Evolutionary conservation across 2,888 invertebrate genomes (phyloP).

Genomic region (Lochmaea crataegi): DNA sequence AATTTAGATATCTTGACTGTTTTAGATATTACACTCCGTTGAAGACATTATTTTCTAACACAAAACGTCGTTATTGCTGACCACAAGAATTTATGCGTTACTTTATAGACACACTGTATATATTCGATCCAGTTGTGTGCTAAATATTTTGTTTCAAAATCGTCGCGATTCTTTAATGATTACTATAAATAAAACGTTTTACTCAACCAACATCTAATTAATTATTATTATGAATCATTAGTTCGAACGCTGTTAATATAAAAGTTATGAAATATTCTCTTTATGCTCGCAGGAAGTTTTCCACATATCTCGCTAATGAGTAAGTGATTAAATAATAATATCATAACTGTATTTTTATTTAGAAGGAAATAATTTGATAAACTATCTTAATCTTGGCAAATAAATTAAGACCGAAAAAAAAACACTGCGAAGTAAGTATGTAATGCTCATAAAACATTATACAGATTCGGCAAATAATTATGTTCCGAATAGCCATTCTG

Average conservation of each 20-base stretch:
- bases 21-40: not conserved
- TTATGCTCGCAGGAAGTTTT: conserved; percentile 9
- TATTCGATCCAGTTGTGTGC: not conserved
- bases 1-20: not conserved
- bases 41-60: too few relatives aligned
- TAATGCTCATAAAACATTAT: too few relatives aligned
- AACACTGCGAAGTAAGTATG: not conserved
- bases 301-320: conserved; percentile 18
- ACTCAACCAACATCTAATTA: not conserved
- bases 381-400: not conserved
- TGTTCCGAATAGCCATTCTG: too few relatives aligned
- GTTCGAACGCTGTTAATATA: not conserved
- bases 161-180: not conserved
- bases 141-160: not conserved
- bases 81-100: too few relatives aligned
- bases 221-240: conserved; percentile 1
- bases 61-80: too few relatives aligned
- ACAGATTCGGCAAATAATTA: too few relatives aligned
- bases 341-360: not conserved
- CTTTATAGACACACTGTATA: not conserved
- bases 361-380: conserved; percentile 14
- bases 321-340: conserved; percentile 8
- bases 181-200: conserved; percentile 5
- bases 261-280: not conserved
- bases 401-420: not conserved